Conservation (phyloP, 1,140 invertebrate species). For the Drosophila quadrilineata region DNA sequence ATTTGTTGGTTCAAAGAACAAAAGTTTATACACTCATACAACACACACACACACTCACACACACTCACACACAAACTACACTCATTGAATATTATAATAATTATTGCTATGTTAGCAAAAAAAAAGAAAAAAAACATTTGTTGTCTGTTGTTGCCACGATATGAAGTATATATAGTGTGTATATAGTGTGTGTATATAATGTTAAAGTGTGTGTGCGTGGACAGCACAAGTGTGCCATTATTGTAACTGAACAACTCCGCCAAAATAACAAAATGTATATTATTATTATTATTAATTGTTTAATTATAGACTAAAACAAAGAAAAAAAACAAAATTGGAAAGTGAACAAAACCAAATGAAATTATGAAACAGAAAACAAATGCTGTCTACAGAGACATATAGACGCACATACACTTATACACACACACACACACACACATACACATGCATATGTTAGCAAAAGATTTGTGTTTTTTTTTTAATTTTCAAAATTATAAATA, state of each 20-base stretch:
- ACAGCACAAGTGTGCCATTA: conserved; percentile 30
- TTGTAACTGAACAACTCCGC: conserved; percentile 25
- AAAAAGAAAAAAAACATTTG: too few relatives aligned
- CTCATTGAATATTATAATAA: conserved; percentile 34
- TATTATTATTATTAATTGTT: conserved; percentile 33
- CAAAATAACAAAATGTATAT: conserved; percentile 28
- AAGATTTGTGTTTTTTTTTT: background rate
- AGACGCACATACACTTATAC: background rate
- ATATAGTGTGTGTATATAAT: background rate
- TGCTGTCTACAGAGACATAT: conserved; percentile 16
- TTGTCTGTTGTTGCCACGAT: conserved; percentile 34
- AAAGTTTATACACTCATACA: conserved; percentile 64
- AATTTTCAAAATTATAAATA: background rate
- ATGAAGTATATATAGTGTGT: background rate
- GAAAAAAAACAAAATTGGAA: too few relatives aligned
- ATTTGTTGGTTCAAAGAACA: conserved; percentile 77
- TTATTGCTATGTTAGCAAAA: conserved; percentile 39
- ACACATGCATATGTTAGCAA: conserved; percentile 7
- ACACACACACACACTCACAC: conserved; percentile 33
- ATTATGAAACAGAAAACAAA: conserved; percentile 32
- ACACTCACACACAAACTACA: conserved; percentile 37
- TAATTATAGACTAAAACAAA: too few relatives aligned
- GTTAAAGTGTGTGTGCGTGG: background rate
- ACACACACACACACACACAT: conserved; percentile 6
- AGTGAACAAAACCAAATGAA: conserved; percentile 40